These are phyloP conservation scores for Lophotriccus pileatus DNA, from an alignment of 2,797 vertebrate genomes.

Conservation along the genomic window DNA sequence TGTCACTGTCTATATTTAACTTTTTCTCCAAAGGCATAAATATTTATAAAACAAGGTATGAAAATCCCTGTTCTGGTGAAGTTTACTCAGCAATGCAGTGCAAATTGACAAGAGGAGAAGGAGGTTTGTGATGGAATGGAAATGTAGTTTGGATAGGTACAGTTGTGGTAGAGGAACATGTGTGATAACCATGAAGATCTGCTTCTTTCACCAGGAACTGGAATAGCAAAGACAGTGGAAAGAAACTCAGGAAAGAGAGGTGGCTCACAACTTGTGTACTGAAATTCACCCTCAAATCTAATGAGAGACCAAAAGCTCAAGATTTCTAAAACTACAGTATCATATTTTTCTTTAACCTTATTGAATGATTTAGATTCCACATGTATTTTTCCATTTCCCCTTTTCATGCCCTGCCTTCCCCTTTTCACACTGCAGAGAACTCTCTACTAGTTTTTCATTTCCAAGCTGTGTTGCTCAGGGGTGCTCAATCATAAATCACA, in stretches of 20 bases:
- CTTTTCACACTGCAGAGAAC: neutral
- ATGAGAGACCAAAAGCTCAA: neutral
- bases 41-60: neutral
- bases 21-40: neutral
- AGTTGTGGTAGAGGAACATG: neutral
- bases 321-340: neutral
- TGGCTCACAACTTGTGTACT: neutral
- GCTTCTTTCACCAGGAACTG: neutral
- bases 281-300: neutral
- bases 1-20: neutral
- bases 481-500: neutral
- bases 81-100: neutral
- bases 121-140: neutral
- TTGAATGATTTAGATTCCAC: neutral
- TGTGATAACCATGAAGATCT: neutral
- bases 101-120: neutral
- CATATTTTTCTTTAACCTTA: neutral
- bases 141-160: neutral
- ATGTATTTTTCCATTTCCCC: neutral
- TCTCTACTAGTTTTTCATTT: neutral
- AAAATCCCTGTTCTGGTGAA: neutral
- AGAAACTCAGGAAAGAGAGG: neutral
- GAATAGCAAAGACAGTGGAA: neutral
- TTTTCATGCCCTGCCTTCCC: neutral
- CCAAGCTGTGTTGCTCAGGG: neutral